Base-by-base conservation (phyloP, 2,113 vertebrate species). In the Trinectes maculatus region DNA sequence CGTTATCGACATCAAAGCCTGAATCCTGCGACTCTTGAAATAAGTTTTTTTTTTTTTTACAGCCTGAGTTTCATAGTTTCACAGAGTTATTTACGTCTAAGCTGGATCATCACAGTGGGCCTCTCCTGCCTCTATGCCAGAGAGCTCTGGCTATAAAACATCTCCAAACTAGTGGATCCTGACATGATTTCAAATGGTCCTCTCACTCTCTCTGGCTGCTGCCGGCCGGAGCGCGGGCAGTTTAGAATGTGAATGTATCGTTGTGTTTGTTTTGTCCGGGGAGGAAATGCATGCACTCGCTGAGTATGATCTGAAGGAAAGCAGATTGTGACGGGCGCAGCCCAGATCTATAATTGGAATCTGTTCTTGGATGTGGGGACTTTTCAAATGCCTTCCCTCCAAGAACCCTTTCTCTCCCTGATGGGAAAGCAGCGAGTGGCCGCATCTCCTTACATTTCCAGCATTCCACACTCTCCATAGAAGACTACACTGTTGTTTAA, bases 301-400 rank as follows among this genome's bases (percentile, higher is more conserved):
- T 90, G 80, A 91, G 91, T 92, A 89, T 90, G 88, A 94, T 94
- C 89, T 82, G 90, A 90, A 53, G 78, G 81, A 77, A 76, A 78
- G 83, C 74, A 92, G 89, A 93, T 85, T 91, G 87, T 92, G 86
- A 80, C 71, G 72, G 84, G 91, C 80, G 90, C 63, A 77, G 89
- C 91, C 85, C 86, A 90, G 91, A 95, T 95, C 91, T 93, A 87
- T 94, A 94, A 93, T 89, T 93, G 92, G 88, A 93, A 92, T 89
- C 92, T 91, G 82, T 90, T 92, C 93, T 92, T 89, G 87, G 87
- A 92, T 71, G 74, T 77, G 93, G 91, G 91, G 79, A 85, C 80
- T 87, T 83, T 19, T 64, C 61, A 53, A 80, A 77, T 21, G 70
- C 67, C 79, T 74, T 71, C 85, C 76, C 80, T 65, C 72, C 75